These are phyloP conservation scores for Acrocephalus scirpaceus DNA, from an alignment of 2,797 vertebrate species.

Conservation along the genomic window DNA sequence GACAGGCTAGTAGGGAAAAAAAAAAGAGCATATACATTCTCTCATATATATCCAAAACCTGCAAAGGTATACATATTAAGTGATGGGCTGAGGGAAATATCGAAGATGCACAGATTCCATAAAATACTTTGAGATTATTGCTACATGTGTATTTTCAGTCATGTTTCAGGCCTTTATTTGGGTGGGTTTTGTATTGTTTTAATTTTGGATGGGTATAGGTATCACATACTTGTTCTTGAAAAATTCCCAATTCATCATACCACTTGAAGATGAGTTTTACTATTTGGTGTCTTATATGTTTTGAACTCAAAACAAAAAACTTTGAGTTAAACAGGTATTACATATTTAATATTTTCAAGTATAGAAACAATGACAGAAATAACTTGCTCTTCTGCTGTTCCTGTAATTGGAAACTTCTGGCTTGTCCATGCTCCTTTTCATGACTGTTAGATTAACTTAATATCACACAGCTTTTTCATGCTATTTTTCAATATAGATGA, in stretches of 20 bases:
- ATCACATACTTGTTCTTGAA: background rate
- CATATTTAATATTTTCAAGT: background rate
- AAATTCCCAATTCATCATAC: background rate
- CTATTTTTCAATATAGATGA: background rate
- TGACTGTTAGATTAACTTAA: background rate
- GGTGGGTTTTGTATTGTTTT: background rate
- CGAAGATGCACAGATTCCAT: background rate
- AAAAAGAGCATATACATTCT: accelerated
- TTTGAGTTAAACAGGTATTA: background rate
- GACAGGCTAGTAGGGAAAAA: background rate
- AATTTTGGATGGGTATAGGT: background rate
- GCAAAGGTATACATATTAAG: background rate
- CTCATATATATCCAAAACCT: background rate
- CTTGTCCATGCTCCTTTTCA: background rate
- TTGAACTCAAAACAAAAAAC: background rate
- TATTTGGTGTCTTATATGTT: background rate
- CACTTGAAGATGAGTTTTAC: background rate
- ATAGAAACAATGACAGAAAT: background rate
- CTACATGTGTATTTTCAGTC: background rate
- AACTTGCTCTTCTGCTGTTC: background rate
- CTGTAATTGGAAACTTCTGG: background rate
- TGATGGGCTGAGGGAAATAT: background rate
- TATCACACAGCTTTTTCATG: background rate
- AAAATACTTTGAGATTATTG: background rate
- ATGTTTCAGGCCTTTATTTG: background rate